Evolutionary conservation across 1,140 invertebrate species (phyloP), one percentile per base, ranked within the genome.

Genomic region (Drosophila sturtevanti): DNA sequence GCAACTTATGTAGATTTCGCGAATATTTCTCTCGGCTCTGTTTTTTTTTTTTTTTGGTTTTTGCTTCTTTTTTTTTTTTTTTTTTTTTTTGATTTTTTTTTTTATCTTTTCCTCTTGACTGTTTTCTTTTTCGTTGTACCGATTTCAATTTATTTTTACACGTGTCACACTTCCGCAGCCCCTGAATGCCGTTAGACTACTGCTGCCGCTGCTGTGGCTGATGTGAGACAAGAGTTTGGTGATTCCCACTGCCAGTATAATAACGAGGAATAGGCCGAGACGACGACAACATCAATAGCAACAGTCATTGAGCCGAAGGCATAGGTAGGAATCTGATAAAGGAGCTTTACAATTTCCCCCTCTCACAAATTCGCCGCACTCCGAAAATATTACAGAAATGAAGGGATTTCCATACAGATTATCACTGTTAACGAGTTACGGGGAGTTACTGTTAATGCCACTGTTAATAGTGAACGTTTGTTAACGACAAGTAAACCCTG

Each of bases 91-190:
- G 0, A 2, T 21, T 48, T 10, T 14, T 48, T 11, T 48, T 18
- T 2, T 2, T 55, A 11, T 41, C 41, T 37, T 41, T 37, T 72
- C 31, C 73, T 44, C 18, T 61, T 61, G 37, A 60, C 55, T 51
- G 62, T 41, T 52, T 52, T 62, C 31, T 58, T 59, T 59, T 21
- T 35, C 41, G 51, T 51, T 27, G 21, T 48, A 22, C 31, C 56
- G 34, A 71, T 61, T 64, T 54, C 52, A 55, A 34, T 63, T 63
- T 63, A 54, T 48, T 31, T 60, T 56, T 63, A 22, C 72, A 79
- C 79, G 72, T 73, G 68, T 68, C 63, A 67, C 82, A 82, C 82
- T 87, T 73, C 82, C 76, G 84, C 63, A 79, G 59, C 65, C 73
- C 72, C 63, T 70, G 79, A 61, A 74, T 74, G 51, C 72, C 72